Base-by-base conservation (phyloP, 2,888 invertebrate genomes). In the Strigamia maritima region DNA sequence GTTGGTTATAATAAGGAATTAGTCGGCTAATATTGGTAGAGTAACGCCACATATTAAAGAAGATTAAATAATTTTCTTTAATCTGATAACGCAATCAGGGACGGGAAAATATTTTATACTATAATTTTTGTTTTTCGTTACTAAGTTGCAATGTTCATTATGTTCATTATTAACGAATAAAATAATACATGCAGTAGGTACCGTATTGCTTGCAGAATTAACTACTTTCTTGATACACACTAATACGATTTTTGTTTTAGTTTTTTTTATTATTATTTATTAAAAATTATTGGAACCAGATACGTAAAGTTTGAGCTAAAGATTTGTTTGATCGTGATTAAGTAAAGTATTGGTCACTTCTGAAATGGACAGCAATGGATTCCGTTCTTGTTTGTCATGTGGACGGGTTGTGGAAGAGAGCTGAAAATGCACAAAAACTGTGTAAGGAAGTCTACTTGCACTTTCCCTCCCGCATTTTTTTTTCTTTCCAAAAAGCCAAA, bases 301-400 rank as follows among this genome's bases (percentile, higher is more conserved):
- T 35, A 35, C n/a, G n/a, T n/a, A n/a, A 35, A 35, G 35, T 54
- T 70, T 70, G 70, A 70, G 70, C 70, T 70, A 70, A 70, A 70
- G 70, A 26, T 26, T 75, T 44, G 76, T 79, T 81, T 80, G 83
- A 75, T 83, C 83, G 78, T 91, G 90, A 86, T 91, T 91, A 86
- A 92, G 89, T 85, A 92, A 86, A 84, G 92, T 91, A 88, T 92
- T 91, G 84, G 92, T 92, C 88, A 92, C 92, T 90, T 92, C 91
- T 87, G 91, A 90, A 89, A 92, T 91, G 88, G 92, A 91, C 88
- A 91, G 85, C 89, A 91, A 84, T 88, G 91, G 91, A 90, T 90
- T 91, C 88, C 90, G 89, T 88, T 89, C 89, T 86, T 87, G 86
- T 84, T 89, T 87, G 86, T 86, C 86, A 26, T n/a, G 28, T 28